Evolutionary conservation across 2,888 invertebrate genomes (phyloP), one percentile per base, ranked within the genome.

Genomic region (Neria commutata): DNA sequence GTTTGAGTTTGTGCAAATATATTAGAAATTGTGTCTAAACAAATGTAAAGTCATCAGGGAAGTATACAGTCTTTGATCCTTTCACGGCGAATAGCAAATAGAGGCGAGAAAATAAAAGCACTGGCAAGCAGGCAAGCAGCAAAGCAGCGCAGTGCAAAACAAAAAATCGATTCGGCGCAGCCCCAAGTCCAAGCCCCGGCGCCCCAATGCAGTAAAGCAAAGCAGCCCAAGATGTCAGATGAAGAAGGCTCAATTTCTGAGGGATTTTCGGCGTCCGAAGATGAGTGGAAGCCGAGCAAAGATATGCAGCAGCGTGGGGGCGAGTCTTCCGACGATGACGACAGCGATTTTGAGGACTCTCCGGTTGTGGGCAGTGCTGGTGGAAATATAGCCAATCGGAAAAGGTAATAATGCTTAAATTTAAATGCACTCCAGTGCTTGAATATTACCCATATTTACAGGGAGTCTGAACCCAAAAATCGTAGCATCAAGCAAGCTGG

Each of bases 211-310:
- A 8, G 5, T 42, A 42, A 42, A 42, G n/a, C n/a, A n/a, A n/a
- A n/a, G n/a, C n/a, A n/a, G n/a, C n/a, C 42, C 25, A 51, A 1
- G 23, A 80, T 80, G 80, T 78, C 79, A 2, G 78, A 78, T 58
- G 77, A 77, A 59, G 74, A 78, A 47, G 74, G 77, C n/a, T 76
- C 75, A 17, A 67, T 74, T 59, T 72, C 75, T 4, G 77, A 75
- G 46, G 82, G 77, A 51, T 82, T 82, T 67, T 82, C 82, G 1
- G 80, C 77, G 11, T 80, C 81, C 60, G 76, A 77, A 62, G 82
- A 82, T 62, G 81, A 81, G 59, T 81, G 79, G 73, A 74, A 75
- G 29, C 77, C 76, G 4, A 70, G 60, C 8, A 71, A 75, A 67
- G 60, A 70, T 61, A 62, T 65, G 21, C 26, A 58, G 3, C n/a